Evolutionary conservation across 2,797 vertebrate species (phyloP), one percentile per base, ranked within the genome.

Genomic region (Mycteria americana): DNA sequence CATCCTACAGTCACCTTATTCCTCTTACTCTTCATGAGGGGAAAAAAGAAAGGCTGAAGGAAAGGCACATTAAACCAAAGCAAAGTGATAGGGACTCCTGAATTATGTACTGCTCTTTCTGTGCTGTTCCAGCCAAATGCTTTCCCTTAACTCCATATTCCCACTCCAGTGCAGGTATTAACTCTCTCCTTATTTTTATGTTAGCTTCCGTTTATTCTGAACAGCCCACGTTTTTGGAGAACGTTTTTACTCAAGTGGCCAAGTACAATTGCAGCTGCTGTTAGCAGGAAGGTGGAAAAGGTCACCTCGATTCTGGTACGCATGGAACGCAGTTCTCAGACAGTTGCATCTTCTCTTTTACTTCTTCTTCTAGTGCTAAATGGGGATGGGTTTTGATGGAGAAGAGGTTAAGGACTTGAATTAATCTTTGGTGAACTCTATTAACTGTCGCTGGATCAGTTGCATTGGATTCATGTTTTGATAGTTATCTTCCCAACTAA

Each of bases 251-350:
- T 92, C 72, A 83, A 80, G 81, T 70, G 73, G 45, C 93, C 90
- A 92, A 94, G 91, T 75, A 33, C 60, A 89, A 78, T 33, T 83
- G 60, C 93, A 95, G 92, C 93, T 89, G 91, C 76, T 93, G 46
- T 68, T 80, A 83, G 84, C 62, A 75, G 78, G 91, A 89, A 95
- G 84, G 81, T 94, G 78, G 88, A 60, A 87, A 73, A 85, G 86
- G 86, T 92, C 90, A 69, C 50, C 72, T 89, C 64, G 4, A 0
- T 35, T 77, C 63, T 85, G 62, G 78, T 80, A 43, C 14, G 0
- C 1, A 1, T 14, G n/a, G 64, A 91, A 62, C 0, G 1, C 33
- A 0, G 0, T 48, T 82, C 63, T 63, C 68, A 28, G 59, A 54
- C 10, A 33, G 53, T 72, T 82, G 27, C 24, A n/a, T 56, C 78